phyloP scores from a whole-genome alignment of 2,888 invertebrate genomes.

The Cheilosia pagana region DNA sequence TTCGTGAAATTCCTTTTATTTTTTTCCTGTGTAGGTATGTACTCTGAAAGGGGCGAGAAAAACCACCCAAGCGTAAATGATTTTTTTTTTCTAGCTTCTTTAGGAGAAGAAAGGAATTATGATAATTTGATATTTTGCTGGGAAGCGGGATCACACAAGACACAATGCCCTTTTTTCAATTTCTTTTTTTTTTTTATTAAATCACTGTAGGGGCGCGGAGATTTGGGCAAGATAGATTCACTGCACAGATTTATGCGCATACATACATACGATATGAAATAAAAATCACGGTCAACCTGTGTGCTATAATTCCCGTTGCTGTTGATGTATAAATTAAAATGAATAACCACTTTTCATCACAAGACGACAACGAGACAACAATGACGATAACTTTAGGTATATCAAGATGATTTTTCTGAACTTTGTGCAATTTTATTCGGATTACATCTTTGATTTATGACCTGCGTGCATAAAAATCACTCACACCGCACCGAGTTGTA shows the following conservation, averaged over 20 bases:
- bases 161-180: constrained; percentile 2
- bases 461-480: constrained; percentile 9
- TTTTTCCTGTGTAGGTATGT: neutral
- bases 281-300: constrained; percentile 26
- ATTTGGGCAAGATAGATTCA: constrained; percentile 12
- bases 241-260: constrained; percentile 1
- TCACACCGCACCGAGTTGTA: neutral
- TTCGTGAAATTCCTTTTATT: constrained; percentile 5
- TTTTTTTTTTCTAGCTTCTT: constrained; percentile 3
- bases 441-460: constrained; percentile 60
- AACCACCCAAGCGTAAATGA: constrained; percentile 55
- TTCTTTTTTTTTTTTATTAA: neutral
- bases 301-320: constrained; percentile 9
- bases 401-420: constrained; percentile 25
- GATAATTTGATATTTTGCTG: neutral
- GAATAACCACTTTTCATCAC: constrained; percentile 17
- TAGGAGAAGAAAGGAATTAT: neutral
- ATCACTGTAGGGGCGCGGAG: constrained; percentile 24
- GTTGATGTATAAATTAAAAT: constrained; percentile 21
- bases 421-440: constrained; percentile 24
- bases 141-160: neutral
- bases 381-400: constrained; percentile 13
- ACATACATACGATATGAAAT: constrained; percentile 1
- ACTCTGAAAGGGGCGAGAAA: constrained; percentile 26
- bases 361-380: constrained; percentile 35